Conservation (phyloP, 2,113 vertebrate genomes). For the Rutilus rutilus region DNA sequence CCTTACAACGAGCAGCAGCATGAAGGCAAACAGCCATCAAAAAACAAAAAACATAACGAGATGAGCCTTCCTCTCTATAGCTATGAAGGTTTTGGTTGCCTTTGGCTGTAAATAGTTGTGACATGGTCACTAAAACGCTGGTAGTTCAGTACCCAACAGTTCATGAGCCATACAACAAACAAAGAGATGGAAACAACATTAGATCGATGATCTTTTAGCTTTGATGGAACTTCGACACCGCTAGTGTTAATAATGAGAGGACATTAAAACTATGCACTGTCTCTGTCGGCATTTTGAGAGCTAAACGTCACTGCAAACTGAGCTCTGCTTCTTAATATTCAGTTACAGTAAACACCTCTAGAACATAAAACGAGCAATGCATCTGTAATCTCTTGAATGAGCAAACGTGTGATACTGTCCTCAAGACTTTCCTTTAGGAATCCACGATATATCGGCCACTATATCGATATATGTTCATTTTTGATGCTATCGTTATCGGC, state of each 20-base stretch:
- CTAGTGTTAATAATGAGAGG: conserved; percentile 65
- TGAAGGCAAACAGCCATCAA: conserved; percentile 55
- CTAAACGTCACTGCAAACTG: conserved; percentile 63
- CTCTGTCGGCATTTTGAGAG: conserved; percentile 32
- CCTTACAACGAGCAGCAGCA: conserved; percentile 60
- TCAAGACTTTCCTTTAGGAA: conserved; percentile 23
- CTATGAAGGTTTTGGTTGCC: conserved; percentile 61
- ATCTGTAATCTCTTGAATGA: background rate
- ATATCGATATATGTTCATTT: too few species aligned
- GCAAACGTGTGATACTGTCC: conserved; percentile 10
- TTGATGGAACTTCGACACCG: conserved; percentile 57
- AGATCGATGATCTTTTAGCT: conserved; percentile 46
- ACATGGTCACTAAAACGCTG: conserved; percentile 56
- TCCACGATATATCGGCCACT: too few species aligned
- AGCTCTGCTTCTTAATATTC: conserved; percentile 12
- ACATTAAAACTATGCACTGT: conserved; percentile 51
- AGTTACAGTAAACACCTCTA: conserved; percentile 1
- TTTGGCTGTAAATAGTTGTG: conserved; percentile 62
- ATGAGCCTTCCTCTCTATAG: conserved; percentile 51
- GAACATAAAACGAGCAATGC: conserved; percentile 1
- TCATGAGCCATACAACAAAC: conserved; percentile 47
- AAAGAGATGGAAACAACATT: conserved; percentile 37
- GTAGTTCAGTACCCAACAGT: conserved; percentile 61
- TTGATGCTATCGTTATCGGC: too few species aligned
- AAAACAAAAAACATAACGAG: conserved; percentile 41